Evolutionary conservation across 2,888 invertebrate genomes (phyloP).

Genomic region (Choreutis nemorana): DNA sequence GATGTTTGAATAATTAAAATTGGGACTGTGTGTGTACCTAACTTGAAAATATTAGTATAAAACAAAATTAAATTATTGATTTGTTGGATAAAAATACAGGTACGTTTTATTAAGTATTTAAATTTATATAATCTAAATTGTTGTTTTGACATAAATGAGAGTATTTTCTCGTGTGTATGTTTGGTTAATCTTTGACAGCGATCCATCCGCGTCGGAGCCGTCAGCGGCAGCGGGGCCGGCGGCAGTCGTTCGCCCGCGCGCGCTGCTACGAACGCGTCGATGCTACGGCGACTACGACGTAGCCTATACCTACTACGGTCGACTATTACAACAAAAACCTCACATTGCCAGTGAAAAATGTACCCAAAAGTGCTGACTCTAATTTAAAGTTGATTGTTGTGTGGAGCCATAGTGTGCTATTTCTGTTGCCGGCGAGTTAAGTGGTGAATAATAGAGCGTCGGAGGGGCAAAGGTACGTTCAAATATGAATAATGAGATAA

Average conservation of each 20-base stretch:
- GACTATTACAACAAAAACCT: slow-evolving; percentile 18
- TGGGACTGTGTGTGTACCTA: no score
- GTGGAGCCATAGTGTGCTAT: slow-evolving; percentile 24
- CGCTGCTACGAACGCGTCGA: slow-evolving; percentile 38
- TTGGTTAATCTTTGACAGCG: no score
- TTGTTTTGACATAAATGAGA: no score
- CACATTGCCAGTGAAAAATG: slow-evolving; percentile 21
- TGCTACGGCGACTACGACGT: slow-evolving; percentile 40
- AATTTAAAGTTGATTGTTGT: slow-evolving; percentile 26
- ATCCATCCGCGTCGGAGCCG: slow-evolving; percentile 45
- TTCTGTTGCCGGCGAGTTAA: slow-evolving; percentile 15
- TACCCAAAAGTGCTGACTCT: slow-evolving; percentile 1
- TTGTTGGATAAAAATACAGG: no score
- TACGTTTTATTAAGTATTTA: no score
- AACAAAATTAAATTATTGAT: no score
- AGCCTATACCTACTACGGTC: slow-evolving; percentile 23
- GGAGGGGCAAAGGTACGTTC: slow-evolving; percentile 36
- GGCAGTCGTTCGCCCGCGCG: slow-evolving; percentile 48
- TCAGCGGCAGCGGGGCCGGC: slow-evolving; percentile 32
- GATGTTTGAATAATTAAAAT: no score
- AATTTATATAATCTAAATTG: no score
- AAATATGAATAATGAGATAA: slow-evolving; percentile 31
- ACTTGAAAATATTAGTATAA: no score
- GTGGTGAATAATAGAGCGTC: slow-evolving; percentile 11
- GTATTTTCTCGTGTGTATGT: no score